These are phyloP conservation scores for Drosophila basisetae DNA, from an alignment of 2,888 invertebrate species.

Conservation along the genomic window DNA sequence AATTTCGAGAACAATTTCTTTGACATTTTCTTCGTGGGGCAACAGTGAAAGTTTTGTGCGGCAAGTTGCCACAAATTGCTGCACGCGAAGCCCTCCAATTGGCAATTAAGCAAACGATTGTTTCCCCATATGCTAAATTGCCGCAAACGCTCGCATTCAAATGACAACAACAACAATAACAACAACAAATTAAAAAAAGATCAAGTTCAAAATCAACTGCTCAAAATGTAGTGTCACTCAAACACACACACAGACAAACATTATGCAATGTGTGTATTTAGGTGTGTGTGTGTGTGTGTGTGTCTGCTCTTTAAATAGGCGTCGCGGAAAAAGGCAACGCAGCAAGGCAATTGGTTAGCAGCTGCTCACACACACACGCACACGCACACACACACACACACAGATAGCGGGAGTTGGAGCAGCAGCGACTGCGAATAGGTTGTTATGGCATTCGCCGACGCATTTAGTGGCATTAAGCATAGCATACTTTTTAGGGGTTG, in stretches of 20 bases:
- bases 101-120: conserved; percentile 61
- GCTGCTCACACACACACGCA: conserved; percentile 38
- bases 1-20: conserved; percentile 40
- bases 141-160: conserved; percentile 14
- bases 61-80: conserved; percentile 7
- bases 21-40: conserved; percentile 56
- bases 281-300: conserved; percentile 8
- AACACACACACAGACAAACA: conserved; percentile 4
- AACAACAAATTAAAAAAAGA: not conserved
- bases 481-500: conserved; percentile 81
- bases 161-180: not conserved
- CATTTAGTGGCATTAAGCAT: conserved; percentile 65
- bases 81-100: conserved; percentile 49
- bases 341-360: conserved; percentile 72
- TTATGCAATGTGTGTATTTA: conserved; percentile 47
- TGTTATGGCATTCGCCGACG: conserved; percentile 76
- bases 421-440: conserved; percentile 39
- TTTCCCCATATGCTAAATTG: conserved; percentile 39
- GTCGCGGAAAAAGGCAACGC: conserved; percentile 32
- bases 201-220: conserved; percentile 9
- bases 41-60: conserved; percentile 54
- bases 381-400: conserved; percentile 2
- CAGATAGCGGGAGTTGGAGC: not conserved
- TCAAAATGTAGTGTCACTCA: conserved; percentile 25
- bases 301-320: conserved; percentile 41